Conservation (phyloP, 2,113 vertebrate genomes). For the Leuciscus idus region DNA sequence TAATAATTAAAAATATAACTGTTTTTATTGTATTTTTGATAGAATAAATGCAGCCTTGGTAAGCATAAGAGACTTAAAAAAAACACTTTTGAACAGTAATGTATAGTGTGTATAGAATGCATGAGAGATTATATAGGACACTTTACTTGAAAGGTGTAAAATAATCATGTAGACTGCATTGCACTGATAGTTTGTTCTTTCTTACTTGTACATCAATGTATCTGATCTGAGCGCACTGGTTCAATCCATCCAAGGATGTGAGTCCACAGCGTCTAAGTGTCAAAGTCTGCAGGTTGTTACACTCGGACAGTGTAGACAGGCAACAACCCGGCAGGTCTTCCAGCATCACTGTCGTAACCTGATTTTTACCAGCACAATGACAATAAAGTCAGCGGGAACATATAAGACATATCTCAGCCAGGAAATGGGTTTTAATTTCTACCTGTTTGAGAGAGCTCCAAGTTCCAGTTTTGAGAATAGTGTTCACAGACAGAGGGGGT, state of each 20-base stretch:
- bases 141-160: background rate
- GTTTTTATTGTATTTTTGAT: background rate
- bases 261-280: constrained; percentile 84
- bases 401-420: background rate
- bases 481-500: constrained; percentile 73
- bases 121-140: background rate
- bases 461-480: constrained; percentile 75
- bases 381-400: background rate
- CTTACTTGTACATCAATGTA: constrained; percentile 86
- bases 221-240: constrained; percentile 75
- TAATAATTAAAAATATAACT: background rate
- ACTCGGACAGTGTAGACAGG: constrained; percentile 82
- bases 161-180: background rate
- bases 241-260: constrained; percentile 80
- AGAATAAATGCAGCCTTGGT: background rate
- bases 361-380: constrained; percentile 29
- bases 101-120: background rate
- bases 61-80: too few species aligned
- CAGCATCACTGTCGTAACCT: constrained; percentile 85
- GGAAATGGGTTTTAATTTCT: constrained; percentile 2
- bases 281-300: constrained; percentile 80
- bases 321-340: constrained; percentile 83
- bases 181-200: background rate
- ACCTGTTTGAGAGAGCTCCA: constrained; percentile 84
- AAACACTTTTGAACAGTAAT: background rate